A percentile compares a stretch with the other conserved stretches of the same genome.
phyloP scores from a whole-genome alignment of 2,797 vertebrate genomes.

The Gorsachius magnificus region DNA sequence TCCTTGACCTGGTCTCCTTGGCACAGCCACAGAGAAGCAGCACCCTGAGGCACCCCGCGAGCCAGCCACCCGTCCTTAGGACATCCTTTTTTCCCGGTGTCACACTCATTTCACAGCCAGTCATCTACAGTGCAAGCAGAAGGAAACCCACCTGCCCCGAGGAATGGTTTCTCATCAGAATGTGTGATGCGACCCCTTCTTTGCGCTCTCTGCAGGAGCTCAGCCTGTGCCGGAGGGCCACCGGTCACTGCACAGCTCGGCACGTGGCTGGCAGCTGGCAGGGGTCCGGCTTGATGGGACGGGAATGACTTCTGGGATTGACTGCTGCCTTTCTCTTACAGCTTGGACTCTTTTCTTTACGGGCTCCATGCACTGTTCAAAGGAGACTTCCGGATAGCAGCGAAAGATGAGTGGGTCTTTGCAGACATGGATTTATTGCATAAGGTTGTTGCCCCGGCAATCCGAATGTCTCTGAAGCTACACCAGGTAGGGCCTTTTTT shows the following conservation, averaged over 20 bases:
- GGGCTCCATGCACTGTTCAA: slow-evolving; percentile 97
- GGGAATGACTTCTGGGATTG: neutral
- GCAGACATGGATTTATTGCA: slow-evolving; percentile 94
- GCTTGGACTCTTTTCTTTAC: slow-evolving; percentile 94
- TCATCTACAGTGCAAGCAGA: neutral
- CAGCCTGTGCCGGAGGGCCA: rapidly evolving
- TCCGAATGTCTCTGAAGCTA: slow-evolving; percentile 96
- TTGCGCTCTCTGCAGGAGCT: rapidly evolving
- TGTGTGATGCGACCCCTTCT: rapidly evolving
- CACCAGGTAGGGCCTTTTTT: slow-evolving; percentile 84
- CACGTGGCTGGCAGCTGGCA: rapidly evolving
- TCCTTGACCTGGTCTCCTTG: neutral
- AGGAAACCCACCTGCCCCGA: neutral
- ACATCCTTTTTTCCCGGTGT: neutral
- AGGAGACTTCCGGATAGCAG: slow-evolving; percentile 93
- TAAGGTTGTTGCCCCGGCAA: slow-evolving; percentile 90
- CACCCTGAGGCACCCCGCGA: neutral
- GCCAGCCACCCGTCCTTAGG: neutral
- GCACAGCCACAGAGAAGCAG: neutral
- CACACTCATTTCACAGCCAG: rapidly evolving
- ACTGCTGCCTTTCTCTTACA: slow-evolving; percentile 66
- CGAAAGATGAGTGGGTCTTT: slow-evolving; percentile 97
- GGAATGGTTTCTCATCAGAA: neutral
- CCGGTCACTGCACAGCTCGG: rapidly evolving
- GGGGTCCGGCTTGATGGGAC: neutral